Conservation (phyloP, 2,113 vertebrate species). For the Mola mola region DNA sequence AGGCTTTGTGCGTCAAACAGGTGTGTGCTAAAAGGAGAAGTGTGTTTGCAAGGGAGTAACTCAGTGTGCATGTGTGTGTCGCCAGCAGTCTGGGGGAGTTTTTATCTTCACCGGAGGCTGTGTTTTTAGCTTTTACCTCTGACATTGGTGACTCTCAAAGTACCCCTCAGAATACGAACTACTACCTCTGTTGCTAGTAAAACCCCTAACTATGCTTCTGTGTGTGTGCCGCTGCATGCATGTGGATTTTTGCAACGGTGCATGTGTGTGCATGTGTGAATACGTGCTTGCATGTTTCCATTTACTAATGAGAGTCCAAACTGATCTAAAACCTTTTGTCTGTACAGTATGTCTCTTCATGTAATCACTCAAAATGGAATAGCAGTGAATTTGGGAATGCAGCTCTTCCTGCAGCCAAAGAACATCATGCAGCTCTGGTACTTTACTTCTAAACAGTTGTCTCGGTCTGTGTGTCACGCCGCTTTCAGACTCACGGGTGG, state of each 20-base stretch:
- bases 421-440: constrained; percentile 34
- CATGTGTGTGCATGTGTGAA: constrained; percentile 1
- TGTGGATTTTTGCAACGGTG: constrained; percentile 2
- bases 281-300: too few species aligned
- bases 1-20: constrained; percentile 43
- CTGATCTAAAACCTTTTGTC: too few species aligned
- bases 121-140: constrained; percentile 63
- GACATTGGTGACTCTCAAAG: constrained; percentile 65
- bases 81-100: constrained; percentile 23
- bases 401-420: constrained; percentile 17
- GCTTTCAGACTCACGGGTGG: constrained; percentile 37
- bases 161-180: constrained; percentile 52
- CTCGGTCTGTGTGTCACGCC: constrained; percentile 29
- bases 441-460: constrained; percentile 47
- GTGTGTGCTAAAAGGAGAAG: constrained; percentile 43
- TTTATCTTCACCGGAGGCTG: constrained; percentile 33
- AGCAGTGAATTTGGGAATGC: constrained; percentile 53
- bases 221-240: constrained; percentile 25
- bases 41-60: constrained; percentile 15
- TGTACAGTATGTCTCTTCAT: too few species aligned
- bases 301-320: too few species aligned
- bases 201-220: constrained; percentile 31
- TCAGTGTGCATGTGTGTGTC: constrained; percentile 3
- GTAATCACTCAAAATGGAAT: too few species aligned
- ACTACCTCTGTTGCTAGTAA: constrained; percentile 53